Evolutionary conservation across 2,888 invertebrate genomes (phyloP).

Genomic region (Phlogophora meticulosa): DNA sequence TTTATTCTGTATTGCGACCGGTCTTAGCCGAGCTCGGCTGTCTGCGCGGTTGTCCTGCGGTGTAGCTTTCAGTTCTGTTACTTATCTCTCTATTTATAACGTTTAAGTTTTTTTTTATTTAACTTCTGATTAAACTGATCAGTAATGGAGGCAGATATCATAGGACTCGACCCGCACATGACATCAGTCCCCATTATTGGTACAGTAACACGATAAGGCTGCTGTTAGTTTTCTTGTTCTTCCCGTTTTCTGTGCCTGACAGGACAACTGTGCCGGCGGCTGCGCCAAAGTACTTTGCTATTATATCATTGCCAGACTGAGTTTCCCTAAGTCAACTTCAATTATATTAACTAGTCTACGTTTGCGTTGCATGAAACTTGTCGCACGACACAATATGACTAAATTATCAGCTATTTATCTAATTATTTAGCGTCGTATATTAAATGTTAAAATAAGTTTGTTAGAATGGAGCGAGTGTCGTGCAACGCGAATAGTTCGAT

Average conservation of each 20-base stretch:
- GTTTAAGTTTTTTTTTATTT: slow-evolving; percentile 2
- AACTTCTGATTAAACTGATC: slow-evolving; percentile 31
- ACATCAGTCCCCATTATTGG: slow-evolving; percentile 24
- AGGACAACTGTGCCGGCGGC: slow-evolving; percentile 37
- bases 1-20: slow-evolving; percentile 65
- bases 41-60: slow-evolving; percentile 29
- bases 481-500: slow-evolving; percentile 66
- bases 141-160: slow-evolving; percentile 20
- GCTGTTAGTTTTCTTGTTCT: slow-evolving; percentile 36
- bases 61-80: slow-evolving; percentile 18
- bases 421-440: slow-evolving; percentile 17
- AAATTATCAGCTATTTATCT: slow-evolving; percentile 24
- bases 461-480: slow-evolving; percentile 49
- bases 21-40: slow-evolving; percentile 59
- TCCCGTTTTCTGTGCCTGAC: slow-evolving; percentile 12
- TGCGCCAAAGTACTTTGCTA: slow-evolving; percentile 58
- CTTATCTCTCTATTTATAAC: slow-evolving; percentile 27
- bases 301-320: slow-evolving; percentile 76
- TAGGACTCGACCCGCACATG: neutral
- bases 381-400: slow-evolving; percentile 10
- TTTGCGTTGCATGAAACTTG: slow-evolving; percentile 65
- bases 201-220: slow-evolving; percentile 52
- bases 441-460: slow-evolving; percentile 39
- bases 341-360: slow-evolving; percentile 72
- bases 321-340: slow-evolving; percentile 75